A percentile compares a stretch with the other conserved stretches of the same genome.
Evolutionary conservation across 2,797 vertebrate species (phyloP).

Genomic region (Gila robusta): DNA sequence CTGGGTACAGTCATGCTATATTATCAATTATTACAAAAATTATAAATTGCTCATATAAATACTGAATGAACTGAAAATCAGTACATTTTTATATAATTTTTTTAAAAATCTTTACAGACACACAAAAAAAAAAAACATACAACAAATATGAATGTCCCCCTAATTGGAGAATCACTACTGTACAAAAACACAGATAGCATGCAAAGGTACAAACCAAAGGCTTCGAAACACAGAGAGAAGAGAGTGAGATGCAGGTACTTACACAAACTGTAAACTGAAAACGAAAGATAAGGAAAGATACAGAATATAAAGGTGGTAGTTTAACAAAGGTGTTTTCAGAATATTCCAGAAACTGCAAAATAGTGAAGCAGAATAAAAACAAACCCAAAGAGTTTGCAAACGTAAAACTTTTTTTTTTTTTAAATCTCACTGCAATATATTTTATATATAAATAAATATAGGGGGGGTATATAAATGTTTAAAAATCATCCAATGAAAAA

Average conservation of each 20-base stretch:
- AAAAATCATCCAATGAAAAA: neutral
- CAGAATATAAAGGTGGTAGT: constrained; percentile 80
- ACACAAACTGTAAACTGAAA: constrained; percentile 82
- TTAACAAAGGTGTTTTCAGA: constrained; percentile 60
- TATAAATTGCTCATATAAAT: neutral
- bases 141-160: neutral
- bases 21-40: neutral
- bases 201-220: constrained; percentile 53
- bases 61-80: neutral
- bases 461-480: neutral
- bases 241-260: constrained; percentile 76
- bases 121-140: neutral
- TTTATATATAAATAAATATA: neutral
- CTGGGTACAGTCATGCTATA: neutral
- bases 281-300: constrained; percentile 73
- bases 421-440: neutral
- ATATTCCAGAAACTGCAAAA: constrained; percentile 47
- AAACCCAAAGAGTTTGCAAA: neutral
- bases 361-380: constrained; percentile 4
- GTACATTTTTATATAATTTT: neutral
- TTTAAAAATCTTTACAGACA: constrained; percentile 23
- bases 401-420: no score
- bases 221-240: constrained; percentile 68
- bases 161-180: constrained; percentile 18
- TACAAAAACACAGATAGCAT: constrained; percentile 49